phyloP scores from a whole-genome alignment of 2,113 vertebrate species.

The Clarias gariepinus region DNA sequence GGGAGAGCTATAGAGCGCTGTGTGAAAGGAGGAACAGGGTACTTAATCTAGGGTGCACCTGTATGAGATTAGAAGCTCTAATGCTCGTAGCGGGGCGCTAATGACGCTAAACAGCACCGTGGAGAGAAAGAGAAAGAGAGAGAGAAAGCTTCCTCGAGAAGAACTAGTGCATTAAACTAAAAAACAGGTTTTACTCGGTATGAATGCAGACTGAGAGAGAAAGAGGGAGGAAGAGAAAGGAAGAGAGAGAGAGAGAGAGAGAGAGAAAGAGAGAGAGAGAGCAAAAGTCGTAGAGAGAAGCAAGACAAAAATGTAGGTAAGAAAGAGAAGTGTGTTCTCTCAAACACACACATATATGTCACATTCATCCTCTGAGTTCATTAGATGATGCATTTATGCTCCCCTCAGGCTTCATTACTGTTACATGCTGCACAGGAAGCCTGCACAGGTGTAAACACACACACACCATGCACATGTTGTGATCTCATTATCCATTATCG shows the following conservation, averaged over 20 bases:
- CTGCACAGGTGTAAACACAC: background rate
- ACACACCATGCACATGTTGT: slow-evolving; percentile 51
- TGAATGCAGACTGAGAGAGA: background rate
- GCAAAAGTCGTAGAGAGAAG: background rate
- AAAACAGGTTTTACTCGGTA: background rate
- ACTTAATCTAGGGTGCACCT: slow-evolving; percentile 51
- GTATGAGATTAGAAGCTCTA: slow-evolving; percentile 49
- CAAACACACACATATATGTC: background rate
- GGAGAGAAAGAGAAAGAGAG: background rate
- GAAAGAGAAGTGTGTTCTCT: background rate
- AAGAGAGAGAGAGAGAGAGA: background rate
- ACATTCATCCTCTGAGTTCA: slow-evolving; percentile 1
- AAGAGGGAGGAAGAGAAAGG: background rate
- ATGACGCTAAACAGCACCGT: slow-evolving; percentile 44
- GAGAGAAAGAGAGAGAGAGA: background rate
- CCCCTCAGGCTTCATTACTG: slow-evolving; percentile 63
- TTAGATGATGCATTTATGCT: slow-evolving; percentile 32
- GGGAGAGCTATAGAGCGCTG: background rate
- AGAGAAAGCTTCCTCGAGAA: background rate
- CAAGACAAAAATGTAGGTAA: background rate
- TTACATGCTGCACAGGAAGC: slow-evolving; percentile 14
- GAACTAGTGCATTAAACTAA: background rate
- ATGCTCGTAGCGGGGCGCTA: slow-evolving; percentile 44
- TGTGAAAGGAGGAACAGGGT: slow-evolving; percentile 14
- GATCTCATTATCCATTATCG: slow-evolving; percentile 70